These are phyloP conservation scores for Gari tellinella DNA, from an alignment of 2,888 invertebrate species.

Conservation along the genomic window DNA sequence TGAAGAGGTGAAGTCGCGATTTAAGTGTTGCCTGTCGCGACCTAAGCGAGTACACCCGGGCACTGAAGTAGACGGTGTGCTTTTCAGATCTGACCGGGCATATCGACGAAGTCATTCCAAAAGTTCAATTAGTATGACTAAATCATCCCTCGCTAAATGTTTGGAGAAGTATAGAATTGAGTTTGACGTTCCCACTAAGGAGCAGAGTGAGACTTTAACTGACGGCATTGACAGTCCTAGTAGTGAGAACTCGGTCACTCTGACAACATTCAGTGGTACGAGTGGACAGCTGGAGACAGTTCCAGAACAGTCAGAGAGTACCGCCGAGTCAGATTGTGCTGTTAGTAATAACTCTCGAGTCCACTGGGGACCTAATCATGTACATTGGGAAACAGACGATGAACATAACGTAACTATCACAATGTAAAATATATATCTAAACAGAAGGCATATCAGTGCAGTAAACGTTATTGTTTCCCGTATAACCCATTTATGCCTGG, in stretches of 20 bases:
- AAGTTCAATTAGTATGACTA: conserved; percentile 18
- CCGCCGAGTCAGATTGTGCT: too few relatives aligned
- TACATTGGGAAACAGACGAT: too few relatives aligned
- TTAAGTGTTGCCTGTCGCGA: conserved; percentile 72
- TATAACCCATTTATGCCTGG: too few relatives aligned
- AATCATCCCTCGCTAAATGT: conserved; percentile 26
- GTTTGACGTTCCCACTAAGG: conserved; percentile 36
- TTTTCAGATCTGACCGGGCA: conserved; percentile 57
- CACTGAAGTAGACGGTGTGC: conserved; percentile 57
- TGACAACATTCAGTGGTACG: conserved; percentile 28
- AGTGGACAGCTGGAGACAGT: conserved; percentile 33
- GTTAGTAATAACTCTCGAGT: too few relatives aligned
- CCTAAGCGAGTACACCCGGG: conserved; percentile 62
- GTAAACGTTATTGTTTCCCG: too few relatives aligned
- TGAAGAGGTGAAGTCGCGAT: conserved; percentile 75
- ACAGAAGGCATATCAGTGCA: too few relatives aligned
- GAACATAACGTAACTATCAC: too few relatives aligned
- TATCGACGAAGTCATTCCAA: conserved; percentile 46
- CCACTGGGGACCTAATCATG: too few relatives aligned
- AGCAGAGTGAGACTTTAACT: conserved; percentile 40
- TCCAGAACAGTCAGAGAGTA: conserved; percentile 23
- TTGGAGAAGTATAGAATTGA: conserved; percentile 40
- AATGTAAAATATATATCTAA: too few relatives aligned
- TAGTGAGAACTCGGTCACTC: conserved; percentile 42
- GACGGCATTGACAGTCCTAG: conserved; percentile 37